Percentiles rank a stretch among this genome's conserved stretches.
phyloP scores from a whole-genome alignment of 2,797 vertebrate species.

The Acanthis flammea region DNA sequence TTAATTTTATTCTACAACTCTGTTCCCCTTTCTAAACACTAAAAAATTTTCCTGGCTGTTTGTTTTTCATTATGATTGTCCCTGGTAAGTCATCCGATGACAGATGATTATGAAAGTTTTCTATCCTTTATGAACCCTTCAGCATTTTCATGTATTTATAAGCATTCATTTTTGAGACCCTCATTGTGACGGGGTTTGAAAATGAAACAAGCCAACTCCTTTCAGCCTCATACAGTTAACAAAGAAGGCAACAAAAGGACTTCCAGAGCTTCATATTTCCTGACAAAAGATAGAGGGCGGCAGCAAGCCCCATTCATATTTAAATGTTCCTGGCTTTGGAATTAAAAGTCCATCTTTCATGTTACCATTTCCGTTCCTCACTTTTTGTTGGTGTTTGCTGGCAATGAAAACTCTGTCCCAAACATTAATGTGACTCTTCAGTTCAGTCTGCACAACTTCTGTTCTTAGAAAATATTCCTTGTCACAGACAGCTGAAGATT shows the following conservation, averaged over 20 bases:
- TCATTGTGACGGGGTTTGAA: slow-evolving; percentile 37
- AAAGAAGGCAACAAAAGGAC: slow-evolving; percentile 54
- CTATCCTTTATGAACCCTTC: background rate
- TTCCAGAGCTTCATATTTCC: slow-evolving; percentile 67
- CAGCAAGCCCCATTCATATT: slow-evolving; percentile 64
- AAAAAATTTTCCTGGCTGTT: background rate
- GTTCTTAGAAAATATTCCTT: background rate
- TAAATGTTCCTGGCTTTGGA: slow-evolving; percentile 63
- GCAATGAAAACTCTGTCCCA: slow-evolving; percentile 8
- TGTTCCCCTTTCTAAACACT: background rate
- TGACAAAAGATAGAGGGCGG: slow-evolving; percentile 53
- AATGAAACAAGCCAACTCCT: slow-evolving; percentile 40
- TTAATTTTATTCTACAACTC: background rate
- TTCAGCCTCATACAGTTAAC: slow-evolving; percentile 60
- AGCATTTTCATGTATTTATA: slow-evolving; percentile 56
- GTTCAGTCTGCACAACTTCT: background rate
- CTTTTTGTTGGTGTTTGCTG: slow-evolving; percentile 39
- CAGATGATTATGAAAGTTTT: background rate
- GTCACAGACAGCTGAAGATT: background rate
- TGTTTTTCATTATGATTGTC: background rate
- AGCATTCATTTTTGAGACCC: slow-evolving; percentile 33
- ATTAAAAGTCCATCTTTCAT: slow-evolving; percentile 57
- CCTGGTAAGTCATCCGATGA: background rate
- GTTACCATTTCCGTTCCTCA: slow-evolving; percentile 44
- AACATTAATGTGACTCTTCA: background rate